Percentiles rank a stretch among this genome's conserved stretches.
Evolutionary conservation across 2,797 vertebrate genomes (phyloP).

Genomic region (Amazonetta brasiliensis): DNA sequence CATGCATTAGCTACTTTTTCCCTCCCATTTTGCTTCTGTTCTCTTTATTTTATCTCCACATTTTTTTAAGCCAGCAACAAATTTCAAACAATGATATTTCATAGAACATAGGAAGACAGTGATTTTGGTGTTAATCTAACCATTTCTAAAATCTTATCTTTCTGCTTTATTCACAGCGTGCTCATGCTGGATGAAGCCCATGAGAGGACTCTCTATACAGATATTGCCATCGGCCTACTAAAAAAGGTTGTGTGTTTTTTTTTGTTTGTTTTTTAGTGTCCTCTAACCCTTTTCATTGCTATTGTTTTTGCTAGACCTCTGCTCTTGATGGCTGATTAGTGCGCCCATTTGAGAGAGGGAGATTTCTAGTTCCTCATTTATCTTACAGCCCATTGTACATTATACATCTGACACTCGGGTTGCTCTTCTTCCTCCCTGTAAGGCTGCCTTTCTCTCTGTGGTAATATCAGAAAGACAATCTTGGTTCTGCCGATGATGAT

Average conservation of each 20-base stretch:
- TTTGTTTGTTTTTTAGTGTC: neutral
- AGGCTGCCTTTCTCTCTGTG: neutral
- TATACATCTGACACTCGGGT: neutral
- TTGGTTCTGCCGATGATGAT: neutral
- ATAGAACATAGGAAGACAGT: neutral
- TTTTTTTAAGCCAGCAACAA: neutral
- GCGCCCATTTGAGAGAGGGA: neutral
- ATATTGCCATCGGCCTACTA: conserved; percentile 95
- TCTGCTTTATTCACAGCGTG: conserved; percentile 81
- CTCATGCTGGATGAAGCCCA: conserved; percentile 98
- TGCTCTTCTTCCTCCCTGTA: neutral
- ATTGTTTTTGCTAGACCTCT: neutral
- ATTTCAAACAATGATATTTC: neutral
- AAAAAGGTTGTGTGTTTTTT: conserved; percentile 87
- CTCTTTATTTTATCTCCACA: neutral
- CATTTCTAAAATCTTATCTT: neutral
- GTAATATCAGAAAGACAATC: neutral
- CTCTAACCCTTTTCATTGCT: neutral
- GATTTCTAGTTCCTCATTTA: neutral
- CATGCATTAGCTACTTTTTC: neutral
- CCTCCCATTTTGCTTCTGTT: fast-evolving
- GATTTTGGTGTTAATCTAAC: neutral
- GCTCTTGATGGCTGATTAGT: neutral
- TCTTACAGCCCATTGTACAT: neutral
- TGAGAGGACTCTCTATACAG: conserved; percentile 95